Evolutionary conservation across 1,140 invertebrate genomes (phyloP), one percentile per base, ranked within the genome.

Genomic region (Aricia agestis): DNA sequence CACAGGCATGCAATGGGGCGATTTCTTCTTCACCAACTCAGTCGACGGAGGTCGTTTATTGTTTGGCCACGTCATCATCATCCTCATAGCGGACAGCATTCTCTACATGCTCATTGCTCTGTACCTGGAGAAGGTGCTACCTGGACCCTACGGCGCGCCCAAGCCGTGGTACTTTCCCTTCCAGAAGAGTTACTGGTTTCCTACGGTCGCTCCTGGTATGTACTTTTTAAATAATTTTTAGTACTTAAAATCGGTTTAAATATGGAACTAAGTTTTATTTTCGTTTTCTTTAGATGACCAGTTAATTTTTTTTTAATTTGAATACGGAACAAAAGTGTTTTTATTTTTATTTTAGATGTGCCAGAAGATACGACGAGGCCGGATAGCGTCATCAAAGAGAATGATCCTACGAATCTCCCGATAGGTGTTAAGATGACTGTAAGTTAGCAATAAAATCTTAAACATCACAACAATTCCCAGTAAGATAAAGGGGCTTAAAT

Each of bases 121-220:
- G 19, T 97, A 97, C 80, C 88, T 97, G 17, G 95, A 96, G 80
- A 94, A 94, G 81, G 92, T 97, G 1, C 91, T 94, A 67, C 96
- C 96, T 5, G 95, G 95, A 1, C 93, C 94, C n/a, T 95, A 91
- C 78, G 96, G 96, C 0, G 93, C 96, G 0, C 92, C 94, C 0
- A 93, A 93, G 72, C 93, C 93, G 6, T 97, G 95, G 95, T 95
- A 97, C 81, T 97, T 95, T 73, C 94, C 93, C 1, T 93, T 96
- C 63, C 94, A 93, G 71, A 92, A 91, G 57, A 87, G 81, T 0
- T 94, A 90, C 77, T 93, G 93, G 93, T 83, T 69, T 41, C 77
- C 52, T 36, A 72, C 67, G 11, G 32, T 69, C 6, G 68, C 65
- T 52, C 25, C 66, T 66, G 77, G 82, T 84, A 17, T 78, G 70